A percentile compares a stretch with the other conserved stretches of the same genome.
Conservation (phyloP, 2,113 vertebrate genomes). For the Tympanuchus pallidicinctus region DNA sequence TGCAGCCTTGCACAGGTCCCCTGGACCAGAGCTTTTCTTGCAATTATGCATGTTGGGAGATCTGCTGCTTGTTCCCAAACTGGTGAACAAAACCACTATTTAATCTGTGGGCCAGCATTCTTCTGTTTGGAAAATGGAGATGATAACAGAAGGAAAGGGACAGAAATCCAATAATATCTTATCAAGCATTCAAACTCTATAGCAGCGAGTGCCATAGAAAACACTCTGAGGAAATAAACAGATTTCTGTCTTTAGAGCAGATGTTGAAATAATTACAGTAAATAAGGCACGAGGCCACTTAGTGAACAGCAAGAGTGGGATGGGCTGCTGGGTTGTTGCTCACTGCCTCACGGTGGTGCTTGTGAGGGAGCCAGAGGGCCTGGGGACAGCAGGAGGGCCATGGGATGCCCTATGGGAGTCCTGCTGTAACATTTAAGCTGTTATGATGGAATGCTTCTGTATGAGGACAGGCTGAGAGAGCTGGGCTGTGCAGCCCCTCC, state of each 20-base stretch:
- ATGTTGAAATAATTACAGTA: conserved; percentile 37
- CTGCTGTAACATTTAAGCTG: rapidly evolving
- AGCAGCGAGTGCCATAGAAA: conserved; percentile 13
- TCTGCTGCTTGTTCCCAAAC: not conserved
- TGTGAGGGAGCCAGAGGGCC: not conserved
- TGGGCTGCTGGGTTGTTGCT: not conserved
- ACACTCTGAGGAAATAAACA: conserved; percentile 42
- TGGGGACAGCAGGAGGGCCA: not conserved
- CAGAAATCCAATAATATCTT: conserved; percentile 42
- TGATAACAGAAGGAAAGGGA: conserved; percentile 29
- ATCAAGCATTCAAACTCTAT: not conserved
- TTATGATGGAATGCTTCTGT: not conserved
- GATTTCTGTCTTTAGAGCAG: conserved; percentile 44
- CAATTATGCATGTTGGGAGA: not conserved
- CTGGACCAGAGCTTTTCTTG: not conserved
- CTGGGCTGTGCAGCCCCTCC: too few species aligned
- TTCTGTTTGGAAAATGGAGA: not conserved
- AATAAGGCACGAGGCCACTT: conserved; percentile 11
- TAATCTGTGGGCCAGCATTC: not conserved
- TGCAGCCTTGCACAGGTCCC: rapidly evolving
- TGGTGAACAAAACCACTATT: not conserved
- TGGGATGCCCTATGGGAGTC: not conserved
- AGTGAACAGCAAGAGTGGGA: not conserved
- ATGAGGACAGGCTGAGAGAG: too few species aligned
- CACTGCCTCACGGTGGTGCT: not conserved